These are phyloP conservation scores for Drosophila eohydei DNA, from an alignment of 2,888 invertebrate species.

Conservation along the genomic window DNA sequence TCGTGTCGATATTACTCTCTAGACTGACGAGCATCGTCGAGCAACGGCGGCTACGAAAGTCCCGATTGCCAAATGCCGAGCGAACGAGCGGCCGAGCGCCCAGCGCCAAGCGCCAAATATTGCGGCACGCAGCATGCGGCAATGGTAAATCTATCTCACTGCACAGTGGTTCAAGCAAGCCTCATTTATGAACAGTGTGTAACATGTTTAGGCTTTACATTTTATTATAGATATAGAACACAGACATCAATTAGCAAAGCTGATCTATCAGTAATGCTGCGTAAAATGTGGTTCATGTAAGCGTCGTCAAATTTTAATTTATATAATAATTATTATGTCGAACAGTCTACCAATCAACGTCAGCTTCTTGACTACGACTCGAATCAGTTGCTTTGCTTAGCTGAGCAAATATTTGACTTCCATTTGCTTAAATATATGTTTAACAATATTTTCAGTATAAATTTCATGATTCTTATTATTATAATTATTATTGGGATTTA, in stretches of 20 bases:
- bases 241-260: background rate
- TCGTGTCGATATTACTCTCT: constrained; percentile 85
- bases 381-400: no score
- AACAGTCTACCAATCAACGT: no score
- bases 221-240: background rate
- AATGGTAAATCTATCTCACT: constrained; percentile 42
- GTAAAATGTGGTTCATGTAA: no score
- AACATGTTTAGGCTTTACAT: background rate
- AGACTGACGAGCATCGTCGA: constrained; percentile 77
- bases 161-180: constrained; percentile 41
- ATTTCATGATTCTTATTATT: background rate
- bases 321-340: no score
- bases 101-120: constrained; percentile 60
- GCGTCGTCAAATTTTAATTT: no score
- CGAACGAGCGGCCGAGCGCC: constrained; percentile 55
- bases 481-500: background rate
- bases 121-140: constrained; percentile 72
- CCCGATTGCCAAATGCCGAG: constrained; percentile 63
- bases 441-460: background rate
- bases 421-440: background rate
- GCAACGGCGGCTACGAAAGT: constrained; percentile 51
- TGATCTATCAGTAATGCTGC: no score
- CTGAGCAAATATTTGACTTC: no score
- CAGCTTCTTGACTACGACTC: no score
- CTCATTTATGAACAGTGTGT: background rate